A percentile compares a stretch with the other conserved stretches of the same genome.
These are phyloP conservation scores for Pontoporia blainvillei DNA, from an alignment of 2,113 vertebrate species.

Conservation along the genomic window DNA sequence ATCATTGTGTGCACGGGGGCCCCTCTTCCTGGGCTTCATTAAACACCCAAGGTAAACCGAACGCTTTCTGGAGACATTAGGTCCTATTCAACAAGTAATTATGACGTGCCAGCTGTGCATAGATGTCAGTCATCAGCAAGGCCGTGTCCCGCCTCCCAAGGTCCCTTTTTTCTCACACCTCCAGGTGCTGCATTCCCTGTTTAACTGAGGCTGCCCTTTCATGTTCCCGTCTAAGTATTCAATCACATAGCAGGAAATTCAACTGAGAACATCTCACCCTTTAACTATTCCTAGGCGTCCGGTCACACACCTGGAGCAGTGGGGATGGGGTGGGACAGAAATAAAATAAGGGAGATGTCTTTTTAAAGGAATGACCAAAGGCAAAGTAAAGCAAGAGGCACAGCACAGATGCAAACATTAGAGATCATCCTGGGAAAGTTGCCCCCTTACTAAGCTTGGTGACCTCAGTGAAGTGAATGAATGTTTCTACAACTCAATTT, in stretches of 20 bases:
- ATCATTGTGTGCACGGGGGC: rapidly evolving
- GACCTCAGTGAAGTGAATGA: background rate
- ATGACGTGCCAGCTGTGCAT: rapidly evolving
- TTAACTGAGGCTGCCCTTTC: background rate
- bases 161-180: too few relatives aligned
- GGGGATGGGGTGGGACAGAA: background rate
- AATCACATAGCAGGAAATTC: background rate
- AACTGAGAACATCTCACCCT: background rate
- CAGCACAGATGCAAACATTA: rapidly evolving
- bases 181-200: background rate
- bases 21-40: rapidly evolving
- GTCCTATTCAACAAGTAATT: background rate
- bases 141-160: rapidly evolving
- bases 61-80: background rate
- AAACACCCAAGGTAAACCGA: background rate
- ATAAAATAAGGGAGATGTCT: rapidly evolving
- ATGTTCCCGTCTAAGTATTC: too few relatives aligned
- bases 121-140: background rate
- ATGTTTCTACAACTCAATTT: background rate
- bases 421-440: too few relatives aligned
- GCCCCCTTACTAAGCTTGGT: background rate
- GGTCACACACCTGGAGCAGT: background rate
- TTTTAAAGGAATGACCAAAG: background rate
- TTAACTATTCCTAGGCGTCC: background rate
- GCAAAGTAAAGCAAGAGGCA: rapidly evolving